phyloP scores from a whole-genome alignment of 2,113 vertebrate genomes.

The Haplochromis vanheusdeni region DNA sequence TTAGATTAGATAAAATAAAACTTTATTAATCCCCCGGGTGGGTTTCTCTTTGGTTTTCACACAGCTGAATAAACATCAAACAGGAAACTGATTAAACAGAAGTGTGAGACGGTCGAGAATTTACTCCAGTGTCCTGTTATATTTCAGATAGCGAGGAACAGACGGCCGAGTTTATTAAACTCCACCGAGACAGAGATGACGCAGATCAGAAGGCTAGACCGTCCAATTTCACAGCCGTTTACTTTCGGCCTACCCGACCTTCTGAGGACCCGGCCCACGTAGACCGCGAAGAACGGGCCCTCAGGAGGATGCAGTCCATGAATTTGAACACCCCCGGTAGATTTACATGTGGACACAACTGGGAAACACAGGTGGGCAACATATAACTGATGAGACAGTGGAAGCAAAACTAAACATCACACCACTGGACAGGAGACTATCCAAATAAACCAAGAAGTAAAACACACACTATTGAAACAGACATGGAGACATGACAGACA shows the following conservation, averaged over 20 bases:
- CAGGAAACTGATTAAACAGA: neutral
- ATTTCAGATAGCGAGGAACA: accelerated
- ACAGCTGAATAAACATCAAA: accelerated
- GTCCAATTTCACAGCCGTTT: neutral
- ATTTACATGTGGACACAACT: neutral
- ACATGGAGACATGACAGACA: neutral
- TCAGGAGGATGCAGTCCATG: accelerated
- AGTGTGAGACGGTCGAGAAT: accelerated
- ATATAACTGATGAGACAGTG: neutral
- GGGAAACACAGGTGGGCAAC: neutral
- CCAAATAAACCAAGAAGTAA: neutral
- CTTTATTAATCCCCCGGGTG: accelerated
- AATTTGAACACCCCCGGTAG: neutral
- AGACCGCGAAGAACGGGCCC: accelerated
- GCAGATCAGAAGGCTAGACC: accelerated
- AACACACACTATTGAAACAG: neutral
- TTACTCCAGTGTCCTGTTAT: accelerated
- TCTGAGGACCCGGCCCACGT: neutral
- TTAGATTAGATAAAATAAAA: neutral
- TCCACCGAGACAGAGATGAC: accelerated
- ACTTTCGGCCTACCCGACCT: neutral
- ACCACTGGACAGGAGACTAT: neutral
- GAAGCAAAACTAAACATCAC: neutral
- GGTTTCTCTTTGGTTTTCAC: neutral
- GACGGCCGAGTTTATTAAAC: accelerated